A percentile compares a stretch with the other conserved stretches of the same genome.
phyloP scores from a whole-genome alignment of 2,797 vertebrate genomes.

The Limosa lapponica region DNA sequence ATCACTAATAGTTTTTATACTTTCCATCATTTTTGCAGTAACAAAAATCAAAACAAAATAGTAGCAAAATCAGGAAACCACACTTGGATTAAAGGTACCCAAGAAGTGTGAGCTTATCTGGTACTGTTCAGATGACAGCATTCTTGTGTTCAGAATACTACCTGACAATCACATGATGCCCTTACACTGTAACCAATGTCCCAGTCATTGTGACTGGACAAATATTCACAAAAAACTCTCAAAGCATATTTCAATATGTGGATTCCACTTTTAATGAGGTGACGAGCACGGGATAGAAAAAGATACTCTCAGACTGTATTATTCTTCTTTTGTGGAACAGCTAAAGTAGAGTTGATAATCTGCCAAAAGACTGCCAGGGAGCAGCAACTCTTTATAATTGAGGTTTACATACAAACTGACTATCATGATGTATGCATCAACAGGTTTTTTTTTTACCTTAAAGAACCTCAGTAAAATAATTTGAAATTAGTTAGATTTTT shows the following conservation, averaged over 20 bases:
- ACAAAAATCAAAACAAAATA: neutral
- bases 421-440: accelerated
- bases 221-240: neutral
- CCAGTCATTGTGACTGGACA: neutral
- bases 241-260: neutral
- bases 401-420: neutral
- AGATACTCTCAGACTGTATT: neutral
- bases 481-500: neutral
- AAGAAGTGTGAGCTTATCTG: neutral
- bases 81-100: neutral
- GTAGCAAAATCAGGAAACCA: neutral
- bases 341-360: neutral
- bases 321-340: neutral
- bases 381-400: neutral
- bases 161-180: neutral
- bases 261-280: neutral
- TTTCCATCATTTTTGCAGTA: neutral
- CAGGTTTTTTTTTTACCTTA: neutral
- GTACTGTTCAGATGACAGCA: neutral
- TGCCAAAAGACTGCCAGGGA: neutral
- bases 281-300: neutral
- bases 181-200: neutral
- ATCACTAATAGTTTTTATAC: neutral
- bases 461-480: neutral
- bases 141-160: neutral